phyloP scores from a whole-genome alignment of 2,888 invertebrate genomes.

The Aspidiotus rigidus region DNA sequence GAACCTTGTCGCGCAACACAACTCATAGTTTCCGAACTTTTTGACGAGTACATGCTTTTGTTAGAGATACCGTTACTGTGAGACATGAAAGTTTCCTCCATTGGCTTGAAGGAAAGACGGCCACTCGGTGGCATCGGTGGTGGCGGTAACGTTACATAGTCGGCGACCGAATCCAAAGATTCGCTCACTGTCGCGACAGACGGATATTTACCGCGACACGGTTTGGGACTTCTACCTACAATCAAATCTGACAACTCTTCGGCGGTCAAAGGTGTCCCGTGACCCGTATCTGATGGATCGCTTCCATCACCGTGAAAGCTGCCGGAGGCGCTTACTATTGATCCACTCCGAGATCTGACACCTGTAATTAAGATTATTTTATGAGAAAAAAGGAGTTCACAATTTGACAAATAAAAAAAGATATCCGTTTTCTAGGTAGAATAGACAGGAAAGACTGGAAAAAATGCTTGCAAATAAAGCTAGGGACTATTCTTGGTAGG shows the following conservation, averaged over 20 bases:
- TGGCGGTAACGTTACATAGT: constrained; percentile 65
- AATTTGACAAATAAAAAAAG: neutral
- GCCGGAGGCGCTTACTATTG: constrained; percentile 65
- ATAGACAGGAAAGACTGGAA: too few species aligned
- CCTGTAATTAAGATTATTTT: constrained; percentile 33
- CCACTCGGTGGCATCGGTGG: constrained; percentile 35
- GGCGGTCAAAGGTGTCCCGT: constrained; percentile 61
- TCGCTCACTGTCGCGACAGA: constrained; percentile 69
- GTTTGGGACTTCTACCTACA: constrained; percentile 53
- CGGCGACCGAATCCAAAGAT: constrained; percentile 79
- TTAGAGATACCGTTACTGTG: constrained; percentile 21
- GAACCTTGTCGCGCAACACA: constrained; percentile 24
- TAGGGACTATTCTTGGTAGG: too few species aligned
- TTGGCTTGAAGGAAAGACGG: neutral
- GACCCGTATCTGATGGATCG: constrained; percentile 70
- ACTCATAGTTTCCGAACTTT: constrained; percentile 23
- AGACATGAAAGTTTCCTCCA: constrained; percentile 25
- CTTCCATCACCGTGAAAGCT: constrained; percentile 84
- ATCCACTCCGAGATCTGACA: constrained; percentile 52
- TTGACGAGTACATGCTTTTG: constrained; percentile 19
- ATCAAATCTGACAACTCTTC: constrained; percentile 75
- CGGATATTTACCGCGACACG: constrained; percentile 56
- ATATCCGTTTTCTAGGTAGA: neutral
- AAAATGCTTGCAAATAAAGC: too few species aligned
- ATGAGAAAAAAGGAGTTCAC: too few species aligned